Conservation (phyloP, 2,888 invertebrate species). For the Empis stercorea region DNA sequence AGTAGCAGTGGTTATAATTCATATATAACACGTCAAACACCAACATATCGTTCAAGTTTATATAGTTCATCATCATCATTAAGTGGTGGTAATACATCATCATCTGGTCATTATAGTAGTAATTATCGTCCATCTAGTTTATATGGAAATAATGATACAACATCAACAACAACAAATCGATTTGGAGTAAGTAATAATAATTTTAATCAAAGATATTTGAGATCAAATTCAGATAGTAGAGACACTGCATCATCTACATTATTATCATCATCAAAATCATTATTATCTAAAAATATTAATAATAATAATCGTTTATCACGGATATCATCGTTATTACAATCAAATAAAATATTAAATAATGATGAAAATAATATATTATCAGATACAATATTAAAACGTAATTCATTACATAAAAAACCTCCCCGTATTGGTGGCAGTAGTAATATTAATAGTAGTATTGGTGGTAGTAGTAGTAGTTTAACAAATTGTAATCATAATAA, state of each 20-base stretch:
- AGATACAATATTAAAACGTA: not conserved
- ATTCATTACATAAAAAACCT: constrained; percentile 9
- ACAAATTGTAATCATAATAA: not conserved
- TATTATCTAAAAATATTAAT: not conserved
- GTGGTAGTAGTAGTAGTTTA: not conserved
- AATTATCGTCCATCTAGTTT: constrained; percentile 1
- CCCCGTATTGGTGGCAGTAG: constrained; percentile 8
- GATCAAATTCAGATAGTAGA: constrained; percentile 13
- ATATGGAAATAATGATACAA: constrained; percentile 30
- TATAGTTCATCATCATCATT: constrained; percentile 19
- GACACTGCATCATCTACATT: constrained; percentile 5
- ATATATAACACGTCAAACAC: constrained; percentile 6
- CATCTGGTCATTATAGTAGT: not conserved
- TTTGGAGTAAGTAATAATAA: constrained; percentile 33
- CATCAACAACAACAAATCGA: constrained; percentile 27
- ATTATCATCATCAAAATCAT: not conserved
- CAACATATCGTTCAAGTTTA: constrained; percentile 28
- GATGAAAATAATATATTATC: not conserved
- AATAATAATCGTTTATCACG: constrained; percentile 2
- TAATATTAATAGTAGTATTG: not conserved
- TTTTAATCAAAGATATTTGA: constrained; percentile 9
- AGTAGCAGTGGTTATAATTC: not conserved
- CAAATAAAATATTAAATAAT: constrained; percentile 1
- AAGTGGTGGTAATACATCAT: constrained; percentile 13
- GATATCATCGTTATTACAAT: not conserved